Conservation (phyloP, 1,140 invertebrate species). For the Cecropterus lyciades region DNA sequence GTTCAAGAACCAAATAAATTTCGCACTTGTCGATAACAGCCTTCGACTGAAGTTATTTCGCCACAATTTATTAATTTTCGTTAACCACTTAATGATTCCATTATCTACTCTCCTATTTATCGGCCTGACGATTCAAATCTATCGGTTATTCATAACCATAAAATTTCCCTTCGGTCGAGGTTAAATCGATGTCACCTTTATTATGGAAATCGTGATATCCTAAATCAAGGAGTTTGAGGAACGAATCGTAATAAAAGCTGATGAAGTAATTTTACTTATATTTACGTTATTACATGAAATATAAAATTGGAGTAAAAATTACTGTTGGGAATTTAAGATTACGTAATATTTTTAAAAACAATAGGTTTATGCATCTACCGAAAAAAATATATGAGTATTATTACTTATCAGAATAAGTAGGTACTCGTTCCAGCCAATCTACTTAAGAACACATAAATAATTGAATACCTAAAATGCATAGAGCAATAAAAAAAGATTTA, state of each 20-base stretch:
- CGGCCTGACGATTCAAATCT: not conserved
- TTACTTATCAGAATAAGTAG: too few species aligned
- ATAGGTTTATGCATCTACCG: too few species aligned
- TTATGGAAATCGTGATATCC: not conserved
- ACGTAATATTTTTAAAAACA: too few species aligned
- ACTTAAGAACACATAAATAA: too few species aligned
- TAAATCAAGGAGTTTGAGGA: not conserved
- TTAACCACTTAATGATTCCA: not conserved
- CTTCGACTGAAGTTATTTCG: not conserved
- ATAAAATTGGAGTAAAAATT: too few species aligned
- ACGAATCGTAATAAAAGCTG: constrained; percentile 1
- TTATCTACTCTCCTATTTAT: not conserved
- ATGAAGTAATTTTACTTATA: not conserved
- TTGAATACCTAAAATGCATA: too few species aligned
- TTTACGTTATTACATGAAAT: too few species aligned
- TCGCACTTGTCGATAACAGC: not conserved
- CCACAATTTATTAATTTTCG: not conserved
- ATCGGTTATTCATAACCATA: constrained; percentile 2
- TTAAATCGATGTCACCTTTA: constrained; percentile 6
- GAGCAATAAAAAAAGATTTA: too few species aligned
- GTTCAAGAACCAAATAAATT: too few species aligned
- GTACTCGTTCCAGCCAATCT: too few species aligned
- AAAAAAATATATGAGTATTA: too few species aligned
- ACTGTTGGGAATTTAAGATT: too few species aligned
- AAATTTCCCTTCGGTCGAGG: constrained; percentile 1